Evolutionary conservation across 2,797 vertebrate genomes (phyloP).

Genomic region (Aldrovandia affinis): DNA sequence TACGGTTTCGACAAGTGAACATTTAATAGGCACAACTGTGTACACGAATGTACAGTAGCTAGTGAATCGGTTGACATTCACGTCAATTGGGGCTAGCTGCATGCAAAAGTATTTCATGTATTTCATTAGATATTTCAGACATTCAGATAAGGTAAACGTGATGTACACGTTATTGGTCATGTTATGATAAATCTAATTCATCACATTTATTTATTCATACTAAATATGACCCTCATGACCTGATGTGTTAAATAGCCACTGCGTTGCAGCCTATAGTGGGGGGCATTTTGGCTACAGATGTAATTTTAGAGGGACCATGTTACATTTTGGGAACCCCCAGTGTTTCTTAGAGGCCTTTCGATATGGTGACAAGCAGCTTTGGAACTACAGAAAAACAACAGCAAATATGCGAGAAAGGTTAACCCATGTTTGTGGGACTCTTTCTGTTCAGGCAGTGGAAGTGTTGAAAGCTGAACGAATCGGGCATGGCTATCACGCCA

Average conservation of each 20-base stretch:
- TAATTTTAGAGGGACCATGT: background rate
- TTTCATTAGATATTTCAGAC: too few relatives aligned
- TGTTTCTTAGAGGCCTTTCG: background rate
- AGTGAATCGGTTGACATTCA: background rate
- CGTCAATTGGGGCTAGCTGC: background rate
- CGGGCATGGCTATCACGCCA: conserved; percentile 88
- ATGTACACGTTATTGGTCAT: too few relatives aligned
- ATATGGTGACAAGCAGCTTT: background rate
- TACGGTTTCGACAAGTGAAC: too few relatives aligned
- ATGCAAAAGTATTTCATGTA: too few relatives aligned
- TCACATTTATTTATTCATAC: too few relatives aligned
- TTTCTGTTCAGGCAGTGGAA: conserved; percentile 82
- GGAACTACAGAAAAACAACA: background rate
- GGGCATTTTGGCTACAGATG: background rate
- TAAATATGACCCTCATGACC: background rate
- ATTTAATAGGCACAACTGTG: too few relatives aligned
- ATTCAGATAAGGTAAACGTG: too few relatives aligned
- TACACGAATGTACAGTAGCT: too few relatives aligned
- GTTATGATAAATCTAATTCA: too few relatives aligned
- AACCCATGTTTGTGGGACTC: background rate
- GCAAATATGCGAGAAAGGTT: background rate
- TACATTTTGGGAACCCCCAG: background rate
- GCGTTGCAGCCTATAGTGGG: background rate
- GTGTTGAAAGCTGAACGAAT: conserved; percentile 86
- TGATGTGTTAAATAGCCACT: background rate